Base-by-base conservation (phyloP, 2,888 invertebrate species). In the Noctua janthina region DNA sequence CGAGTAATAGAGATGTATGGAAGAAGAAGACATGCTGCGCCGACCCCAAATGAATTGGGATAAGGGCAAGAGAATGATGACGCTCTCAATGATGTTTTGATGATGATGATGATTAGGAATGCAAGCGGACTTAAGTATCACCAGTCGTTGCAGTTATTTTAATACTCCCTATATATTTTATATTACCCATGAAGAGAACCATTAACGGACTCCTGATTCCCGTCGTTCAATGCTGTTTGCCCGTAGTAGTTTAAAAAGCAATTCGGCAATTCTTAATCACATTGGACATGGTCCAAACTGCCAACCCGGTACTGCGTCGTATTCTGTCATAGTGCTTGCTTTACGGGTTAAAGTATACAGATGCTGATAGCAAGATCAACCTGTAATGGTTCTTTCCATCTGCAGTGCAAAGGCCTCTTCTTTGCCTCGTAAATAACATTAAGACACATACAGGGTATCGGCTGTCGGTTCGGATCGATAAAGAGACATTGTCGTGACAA, bases 231-330 rank as follows among this genome's bases (percentile, higher is more conserved):
- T 15, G 11, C 67, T 43, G 4, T 68, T 67, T n/a, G 23, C 7
- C 43, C 23, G 75, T 67, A 70, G 75, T 67, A 70, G 43, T 69
- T 81, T 83, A 66, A 83, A 82, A 54, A 62, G 82, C 76, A 64
- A 82, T 29, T n/a, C 74, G 23, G 51, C 74, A 10, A 76, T 54
- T 54, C n/a, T 62, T 76, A 82, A 80, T 68, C 62, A 56, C 35
- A 0, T 76, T 83, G 81, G 81, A 69, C 15, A 11, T 46, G 10
- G 39, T 83, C 81, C 81, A 81, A 81, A 69, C 83, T 82, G n/a
- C 83, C 62, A 76, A 29, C 15, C 13, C n/a, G 46, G 35, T 10
- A 64, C 43, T 83, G 83, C 76, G 76, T 46, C 35, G 59, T 62
- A 39, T 82, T 76, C 43, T 54, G 20, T 35, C 82, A 23, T 23